A percentile compares a stretch with the other conserved stretches of the same genome.
phyloP scores from a whole-genome alignment of 2,888 invertebrate species.

The Cyaniris semiargus region DNA sequence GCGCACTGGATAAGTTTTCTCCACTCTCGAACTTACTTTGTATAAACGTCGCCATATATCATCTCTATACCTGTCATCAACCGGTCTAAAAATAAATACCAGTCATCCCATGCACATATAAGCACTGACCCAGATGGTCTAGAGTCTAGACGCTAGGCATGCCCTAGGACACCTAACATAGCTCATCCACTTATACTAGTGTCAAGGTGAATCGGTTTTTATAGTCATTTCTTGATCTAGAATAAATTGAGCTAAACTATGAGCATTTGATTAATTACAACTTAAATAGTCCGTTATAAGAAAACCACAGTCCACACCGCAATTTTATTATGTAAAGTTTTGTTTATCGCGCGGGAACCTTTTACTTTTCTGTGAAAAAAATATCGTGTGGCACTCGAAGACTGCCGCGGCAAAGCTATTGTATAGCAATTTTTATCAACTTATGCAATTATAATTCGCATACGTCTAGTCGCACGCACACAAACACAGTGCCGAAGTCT shows the following conservation, averaged over 20 bases:
- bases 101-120: not conserved
- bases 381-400: too few relatives aligned
- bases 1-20: too few relatives aligned
- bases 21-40: too few relatives aligned
- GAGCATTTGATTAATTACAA: not conserved
- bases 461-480: too few relatives aligned
- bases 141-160: not conserved
- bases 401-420: too few relatives aligned
- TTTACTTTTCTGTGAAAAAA: too few relatives aligned
- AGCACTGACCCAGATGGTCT: constrained; percentile 13
- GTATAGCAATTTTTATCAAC: too few relatives aligned
- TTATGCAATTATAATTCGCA: too few relatives aligned
- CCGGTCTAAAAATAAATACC: not conserved
- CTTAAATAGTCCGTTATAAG: not conserved
- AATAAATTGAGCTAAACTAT: not conserved
- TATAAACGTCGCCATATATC: too few relatives aligned
- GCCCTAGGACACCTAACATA: constrained; percentile 8
- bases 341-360: too few relatives aligned
- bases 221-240: constrained; percentile 2
- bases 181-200: constrained; percentile 25
- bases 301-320: not conserved
- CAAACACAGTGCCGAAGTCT: too few relatives aligned
- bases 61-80: not conserved
- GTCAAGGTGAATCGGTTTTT: constrained; percentile 15
- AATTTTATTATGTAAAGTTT: too few relatives aligned